Base-by-base conservation (phyloP, 2,797 vertebrate genomes). In the Poecile montanus region DNA sequence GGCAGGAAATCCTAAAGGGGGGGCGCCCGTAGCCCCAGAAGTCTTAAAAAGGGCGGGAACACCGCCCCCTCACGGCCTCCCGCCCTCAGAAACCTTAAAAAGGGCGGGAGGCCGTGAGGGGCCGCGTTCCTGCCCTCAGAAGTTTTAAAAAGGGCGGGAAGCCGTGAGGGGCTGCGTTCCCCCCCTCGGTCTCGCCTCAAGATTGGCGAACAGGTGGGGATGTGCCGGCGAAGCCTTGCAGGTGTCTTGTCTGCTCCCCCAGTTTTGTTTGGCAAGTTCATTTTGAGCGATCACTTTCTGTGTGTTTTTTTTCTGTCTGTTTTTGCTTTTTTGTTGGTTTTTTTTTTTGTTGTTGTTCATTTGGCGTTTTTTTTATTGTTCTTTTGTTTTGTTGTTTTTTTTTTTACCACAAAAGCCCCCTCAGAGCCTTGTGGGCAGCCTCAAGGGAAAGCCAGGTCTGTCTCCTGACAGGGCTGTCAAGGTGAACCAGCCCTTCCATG, bases 381-480 rank as follows among this genome's bases (percentile, higher is more conserved):
- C 34, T 34, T 34, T 34, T 8, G 3, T n/a, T 23, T 10, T 23
- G 16, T 16, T 34, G 30, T 29, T 40, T 40, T 11, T 14, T 40
- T 34, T 40, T 40, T 34, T 9, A 11, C 2, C 1, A 3, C 3
- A 4, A 3, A 19, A 5, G 4, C 2, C 4, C 2, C 1, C 13
- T 50, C 26, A 34, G 58, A 40, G 30, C 27, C 7, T 2, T 6
- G 10, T 2, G 32, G 11, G 53, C 9, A 4, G 42, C 27, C 5
- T 0, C 2, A 40, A 32, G 19, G 4, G 16, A 8, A 13, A 11
- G 11, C 7, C 1, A 0, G 1, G 3, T 6, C 9, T 0, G 0
- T 3, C 2, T 14, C 30, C 19, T 26, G 21, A 5, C 4, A 29
- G 25, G 32, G 34, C 11, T 4, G 7, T 4, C 5, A 1, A 1